These are phyloP conservation scores for Latrodectus hesperus DNA, from an alignment of 2,888 invertebrate species.

Conservation along the genomic window DNA sequence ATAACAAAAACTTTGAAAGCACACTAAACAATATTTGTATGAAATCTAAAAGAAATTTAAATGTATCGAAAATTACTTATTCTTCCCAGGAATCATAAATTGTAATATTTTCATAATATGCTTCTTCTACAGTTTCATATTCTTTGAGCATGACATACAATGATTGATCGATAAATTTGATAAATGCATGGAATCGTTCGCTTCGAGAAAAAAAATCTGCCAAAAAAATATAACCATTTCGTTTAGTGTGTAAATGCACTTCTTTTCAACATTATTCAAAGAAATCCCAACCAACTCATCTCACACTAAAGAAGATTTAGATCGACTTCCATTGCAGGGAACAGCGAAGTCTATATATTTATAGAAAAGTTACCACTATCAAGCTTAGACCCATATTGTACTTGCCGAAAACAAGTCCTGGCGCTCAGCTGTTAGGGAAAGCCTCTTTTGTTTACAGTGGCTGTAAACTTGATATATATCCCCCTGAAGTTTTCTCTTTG, in stretches of 20 bases:
- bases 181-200: not conserved
- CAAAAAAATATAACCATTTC: not conserved
- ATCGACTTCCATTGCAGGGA: not conserved
- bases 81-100: too few relatives aligned
- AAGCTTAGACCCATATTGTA: slow-evolving; percentile 32
- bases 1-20: too few relatives aligned
- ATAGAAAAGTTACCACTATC: slow-evolving; percentile 38
- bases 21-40: too few relatives aligned
- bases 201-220: not conserved
- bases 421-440: slow-evolving; percentile 47
- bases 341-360: not conserved
- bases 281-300: slow-evolving; percentile 12
- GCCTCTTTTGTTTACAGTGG: slow-evolving; percentile 47
- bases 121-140: too few relatives aligned
- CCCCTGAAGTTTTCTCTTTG: slow-evolving; percentile 48
- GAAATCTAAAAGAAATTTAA: too few relatives aligned
- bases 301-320: slow-evolving; percentile 44
- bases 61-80: too few relatives aligned
- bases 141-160: too few relatives aligned
- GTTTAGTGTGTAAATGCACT: not conserved
- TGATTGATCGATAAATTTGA: too few relatives aligned
- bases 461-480: slow-evolving; percentile 56
- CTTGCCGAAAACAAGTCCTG: slow-evolving; percentile 43
- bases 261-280: slow-evolving; percentile 3
- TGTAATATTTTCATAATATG: too few relatives aligned